Evolutionary conservation across 92 coral and sea anemone species (phyloP).

Genomic region (Epizoanthus stellaris): DNA sequence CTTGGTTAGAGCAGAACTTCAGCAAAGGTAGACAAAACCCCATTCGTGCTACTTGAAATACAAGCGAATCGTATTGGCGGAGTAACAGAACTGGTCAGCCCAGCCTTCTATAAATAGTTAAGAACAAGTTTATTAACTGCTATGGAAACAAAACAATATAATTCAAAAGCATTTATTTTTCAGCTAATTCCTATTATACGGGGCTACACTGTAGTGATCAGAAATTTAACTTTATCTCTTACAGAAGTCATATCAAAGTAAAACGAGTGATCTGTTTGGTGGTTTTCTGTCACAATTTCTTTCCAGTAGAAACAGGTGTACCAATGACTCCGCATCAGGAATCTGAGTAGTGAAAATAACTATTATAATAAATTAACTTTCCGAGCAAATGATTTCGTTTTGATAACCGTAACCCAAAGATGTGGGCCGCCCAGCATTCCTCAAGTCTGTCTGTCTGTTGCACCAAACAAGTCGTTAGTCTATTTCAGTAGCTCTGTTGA

Average conservation of each 20-base stretch:
- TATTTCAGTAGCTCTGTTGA: slow-evolving; percentile 7
- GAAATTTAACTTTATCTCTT: background rate
- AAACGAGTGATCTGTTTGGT: background rate
- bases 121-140: background rate
- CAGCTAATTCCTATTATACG: background rate
- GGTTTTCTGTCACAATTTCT: background rate
- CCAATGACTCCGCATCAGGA: background rate
- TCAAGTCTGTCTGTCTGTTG: slow-evolving; percentile 38
- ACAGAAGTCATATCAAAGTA: background rate
- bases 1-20: no score
- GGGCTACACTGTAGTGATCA: background rate
- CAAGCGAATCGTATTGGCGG: no score
- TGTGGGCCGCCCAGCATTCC: slow-evolving; percentile 17
- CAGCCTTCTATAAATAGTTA: no score
- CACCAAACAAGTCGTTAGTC: background rate
- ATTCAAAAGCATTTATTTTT: background rate
- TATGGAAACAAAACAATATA: background rate
- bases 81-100: no score
- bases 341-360: slow-evolving; percentile 3
- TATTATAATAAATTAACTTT: slow-evolving; percentile 27
- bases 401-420: slow-evolving; percentile 1
- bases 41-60: no score
- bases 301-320: slow-evolving; percentile 3
- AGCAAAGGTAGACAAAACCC: no score
- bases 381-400: slow-evolving; percentile 37